Base-by-base conservation (phyloP, 1,140 invertebrate species). In the Drosophila ambigua region DNA sequence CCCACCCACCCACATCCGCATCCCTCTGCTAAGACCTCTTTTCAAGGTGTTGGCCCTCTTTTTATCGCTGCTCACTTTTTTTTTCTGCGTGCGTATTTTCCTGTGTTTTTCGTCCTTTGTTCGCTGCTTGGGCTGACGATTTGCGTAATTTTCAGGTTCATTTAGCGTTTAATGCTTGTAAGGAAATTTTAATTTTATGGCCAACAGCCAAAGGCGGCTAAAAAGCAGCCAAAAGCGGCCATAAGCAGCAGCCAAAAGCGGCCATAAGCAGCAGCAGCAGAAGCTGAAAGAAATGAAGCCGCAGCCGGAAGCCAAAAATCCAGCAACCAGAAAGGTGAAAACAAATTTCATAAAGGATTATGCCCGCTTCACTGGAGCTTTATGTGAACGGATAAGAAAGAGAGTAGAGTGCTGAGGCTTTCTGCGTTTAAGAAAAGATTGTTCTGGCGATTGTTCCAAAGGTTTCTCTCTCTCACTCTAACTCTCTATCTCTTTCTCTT, bases 91-190 rank as follows among this genome's bases (percentile, higher is more conserved):
- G 23, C 43, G 26, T 44, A 53, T 11, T 23, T 20, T 46, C 28
- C 4, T 41, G 23, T 57, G 51, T 72, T 68, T 57, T 62, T 64
- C 20, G 0, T 9, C 9, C 31, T 31, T 46, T 67, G 31, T 48
- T 44, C 35, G 49, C 55, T 41, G 41, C 49, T 39, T 35, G 58
- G 72, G 45, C 58, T 62, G 66, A 62, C 84, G 83, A 88, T 90
- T 90, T 90, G 80, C 84, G 88, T 89, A 88, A 90, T 90, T 90
- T 90, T 90, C 88, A 88, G 88, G 75, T 90, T 90, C 88, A 90
- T 90, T 90, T 84, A 82, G 88, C 84, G 75, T 90, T 88, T 88
- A 90, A 90, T 90, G 88, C 80, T 85, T 90, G 88, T 90, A 85
- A 90, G 85, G 74, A 77, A 84, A 90, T 90, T 90, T 90, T 88